Conservation (phyloP, 2,797 vertebrate genomes). For the Hoplostethus mediterraneus region DNA sequence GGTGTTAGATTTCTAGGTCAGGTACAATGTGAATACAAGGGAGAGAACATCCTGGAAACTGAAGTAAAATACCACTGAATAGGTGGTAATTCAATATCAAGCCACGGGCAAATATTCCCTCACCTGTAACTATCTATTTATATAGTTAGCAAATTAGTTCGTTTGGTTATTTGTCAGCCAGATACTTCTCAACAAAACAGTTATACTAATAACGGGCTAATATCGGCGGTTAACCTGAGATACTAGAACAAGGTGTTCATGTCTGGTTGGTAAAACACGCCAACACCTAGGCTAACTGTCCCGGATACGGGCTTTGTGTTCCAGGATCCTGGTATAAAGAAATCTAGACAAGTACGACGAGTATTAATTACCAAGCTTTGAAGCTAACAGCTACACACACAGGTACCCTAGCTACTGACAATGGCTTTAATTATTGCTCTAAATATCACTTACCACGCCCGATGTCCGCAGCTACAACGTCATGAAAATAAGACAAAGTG, state of each 20-base stretch:
- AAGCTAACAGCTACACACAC: constrained; percentile 7
- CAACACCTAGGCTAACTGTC: not conserved
- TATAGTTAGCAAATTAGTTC: not conserved
- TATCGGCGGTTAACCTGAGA: not conserved
- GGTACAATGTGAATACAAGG: constrained; percentile 34
- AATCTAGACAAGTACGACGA: not conserved
- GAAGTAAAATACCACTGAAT: constrained; percentile 1
- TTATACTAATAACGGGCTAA: too few relatives aligned
- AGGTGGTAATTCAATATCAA: constrained; percentile 35
- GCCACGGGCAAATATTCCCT: not conserved
- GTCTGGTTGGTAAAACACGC: not conserved
- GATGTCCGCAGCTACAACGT: constrained; percentile 65
- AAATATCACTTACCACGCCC: constrained; percentile 76
- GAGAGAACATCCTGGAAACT: constrained; percentile 12
- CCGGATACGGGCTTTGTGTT: constrained; percentile 25
- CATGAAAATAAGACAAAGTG: constrained; percentile 62
- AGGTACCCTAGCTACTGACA: not conserved
- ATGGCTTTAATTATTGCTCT: not conserved
- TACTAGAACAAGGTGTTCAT: not conserved
- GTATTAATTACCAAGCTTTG: constrained; percentile 12
- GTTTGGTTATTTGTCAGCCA: too few relatives aligned
- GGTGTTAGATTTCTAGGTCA: constrained; percentile 34
- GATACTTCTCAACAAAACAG: too few relatives aligned
- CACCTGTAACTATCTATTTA: not conserved
- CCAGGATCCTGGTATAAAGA: constrained; percentile 36